Conservation (phyloP, 2,888 invertebrate genomes). For the Macrophya alboannulata region DNA sequence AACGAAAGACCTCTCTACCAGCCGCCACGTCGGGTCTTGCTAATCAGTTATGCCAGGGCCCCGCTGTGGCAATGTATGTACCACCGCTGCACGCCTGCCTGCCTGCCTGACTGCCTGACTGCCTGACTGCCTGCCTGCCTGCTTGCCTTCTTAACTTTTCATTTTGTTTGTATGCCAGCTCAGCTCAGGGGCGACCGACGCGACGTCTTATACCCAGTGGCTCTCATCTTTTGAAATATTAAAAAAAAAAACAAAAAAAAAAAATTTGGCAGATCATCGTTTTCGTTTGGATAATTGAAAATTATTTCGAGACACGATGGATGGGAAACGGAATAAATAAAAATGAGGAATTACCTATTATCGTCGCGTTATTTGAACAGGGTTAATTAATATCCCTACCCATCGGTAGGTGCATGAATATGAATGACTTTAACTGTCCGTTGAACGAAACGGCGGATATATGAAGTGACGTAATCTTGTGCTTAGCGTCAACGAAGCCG, state of each 20-base stretch:
- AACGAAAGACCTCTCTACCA: slow-evolving; percentile 9
- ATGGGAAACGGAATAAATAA: neutral
- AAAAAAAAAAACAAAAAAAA: neutral
- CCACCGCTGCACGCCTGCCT: slow-evolving; percentile 65
- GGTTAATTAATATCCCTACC: neutral
- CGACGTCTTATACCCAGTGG: slow-evolving; percentile 23
- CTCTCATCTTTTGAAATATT: slow-evolving; percentile 7
- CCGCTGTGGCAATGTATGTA: slow-evolving; percentile 63
- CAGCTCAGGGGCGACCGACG: slow-evolving; percentile 30
- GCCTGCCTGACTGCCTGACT: neutral
- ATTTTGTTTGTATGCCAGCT: slow-evolving; percentile 58
- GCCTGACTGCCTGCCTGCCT: slow-evolving; percentile 62
- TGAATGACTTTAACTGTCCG: neutral
- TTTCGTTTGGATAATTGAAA: too few species aligned
- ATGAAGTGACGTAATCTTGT: slow-evolving; percentile 71
- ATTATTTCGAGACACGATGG: too few species aligned
- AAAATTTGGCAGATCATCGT: neutral
- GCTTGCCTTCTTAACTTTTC: slow-evolving; percentile 66
- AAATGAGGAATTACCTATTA: neutral
- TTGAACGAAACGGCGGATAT: slow-evolving; percentile 32
- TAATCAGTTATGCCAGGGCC: slow-evolving; percentile 67
- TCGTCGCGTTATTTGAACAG: neutral
- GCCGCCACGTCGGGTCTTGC: slow-evolving; percentile 59
- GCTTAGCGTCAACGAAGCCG: slow-evolving; percentile 69
- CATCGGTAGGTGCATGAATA: neutral